phyloP scores from a whole-genome alignment of 1,140 invertebrate genomes.

The Halesus radiatus region DNA sequence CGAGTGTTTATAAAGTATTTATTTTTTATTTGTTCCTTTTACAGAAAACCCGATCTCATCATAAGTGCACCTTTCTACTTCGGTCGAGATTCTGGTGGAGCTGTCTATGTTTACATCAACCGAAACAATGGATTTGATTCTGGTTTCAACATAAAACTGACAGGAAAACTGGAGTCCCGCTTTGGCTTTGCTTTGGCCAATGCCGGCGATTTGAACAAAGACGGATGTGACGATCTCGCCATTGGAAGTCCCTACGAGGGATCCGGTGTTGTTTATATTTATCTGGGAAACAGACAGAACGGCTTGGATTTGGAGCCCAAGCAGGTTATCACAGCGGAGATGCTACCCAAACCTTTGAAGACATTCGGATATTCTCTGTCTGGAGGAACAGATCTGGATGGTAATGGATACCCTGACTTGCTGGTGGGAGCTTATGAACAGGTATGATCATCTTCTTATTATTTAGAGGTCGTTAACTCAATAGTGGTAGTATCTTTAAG shows the following conservation, averaged over 20 bases:
- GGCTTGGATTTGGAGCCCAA: conserved; percentile 82
- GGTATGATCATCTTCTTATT: conserved; percentile 56
- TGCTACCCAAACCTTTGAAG: conserved; percentile 68
- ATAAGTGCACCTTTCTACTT: conserved; percentile 95
- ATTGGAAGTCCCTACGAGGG: conserved; percentile 94
- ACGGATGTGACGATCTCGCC: conserved; percentile 90
- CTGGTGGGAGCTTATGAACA: conserved; percentile 90
- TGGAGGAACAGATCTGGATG: conserved; percentile 91
- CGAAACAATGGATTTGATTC: conserved; percentile 64
- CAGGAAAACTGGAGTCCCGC: conserved; percentile 81
- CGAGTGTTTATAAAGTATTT: no score
- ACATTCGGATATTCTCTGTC: conserved; percentile 93
- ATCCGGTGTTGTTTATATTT: conserved; percentile 89
- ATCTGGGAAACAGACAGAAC: conserved; percentile 80
- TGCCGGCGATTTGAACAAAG: conserved; percentile 92
- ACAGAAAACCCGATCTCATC: conserved; percentile 85
- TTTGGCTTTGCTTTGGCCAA: conserved; percentile 90
- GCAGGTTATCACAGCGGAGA: conserved; percentile 73
- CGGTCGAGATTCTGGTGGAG: conserved; percentile 83
- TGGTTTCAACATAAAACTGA: conserved; percentile 75
- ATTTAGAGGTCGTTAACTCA: no score
- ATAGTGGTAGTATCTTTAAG: no score
- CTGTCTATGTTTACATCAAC: conserved; percentile 91
- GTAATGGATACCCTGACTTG: conserved; percentile 93
- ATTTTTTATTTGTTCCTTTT: conserved; percentile 58